A percentile compares a stretch with the other conserved stretches of the same genome.
Conservation (phyloP, 2,888 invertebrate genomes). For the Lasioglossum calceatum region DNA sequence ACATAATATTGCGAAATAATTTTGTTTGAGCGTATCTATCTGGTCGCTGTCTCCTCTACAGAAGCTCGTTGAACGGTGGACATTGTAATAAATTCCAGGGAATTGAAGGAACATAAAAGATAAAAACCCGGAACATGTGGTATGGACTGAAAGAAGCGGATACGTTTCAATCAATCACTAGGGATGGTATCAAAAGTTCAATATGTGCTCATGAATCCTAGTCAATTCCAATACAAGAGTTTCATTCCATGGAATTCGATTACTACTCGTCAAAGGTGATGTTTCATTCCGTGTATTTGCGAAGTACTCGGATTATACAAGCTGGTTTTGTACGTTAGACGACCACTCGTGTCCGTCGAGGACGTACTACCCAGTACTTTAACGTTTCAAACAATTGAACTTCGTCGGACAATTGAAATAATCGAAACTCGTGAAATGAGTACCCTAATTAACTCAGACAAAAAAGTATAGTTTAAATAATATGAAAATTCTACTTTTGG, state of each 20-base stretch:
- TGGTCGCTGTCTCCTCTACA: neutral
- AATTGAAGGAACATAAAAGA: neutral
- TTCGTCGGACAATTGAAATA: neutral
- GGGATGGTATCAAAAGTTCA: neutral
- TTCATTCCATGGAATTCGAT: constrained; percentile 1
- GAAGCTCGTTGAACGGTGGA: neutral
- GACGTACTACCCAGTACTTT: neutral
- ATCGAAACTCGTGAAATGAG: neutral
- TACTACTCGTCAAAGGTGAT: neutral
- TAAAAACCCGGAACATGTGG: neutral
- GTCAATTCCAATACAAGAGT: neutral
- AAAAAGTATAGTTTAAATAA: neutral
- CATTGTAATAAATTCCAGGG: neutral
- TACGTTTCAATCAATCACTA: constrained; percentile 2
- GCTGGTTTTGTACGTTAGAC: neutral
- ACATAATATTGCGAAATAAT: neutral
- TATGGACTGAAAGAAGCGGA: neutral
- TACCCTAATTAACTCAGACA: neutral
- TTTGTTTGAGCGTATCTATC: neutral
- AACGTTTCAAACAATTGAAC: neutral
- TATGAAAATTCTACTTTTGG: neutral
- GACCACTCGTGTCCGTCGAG: neutral
- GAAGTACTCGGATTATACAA: neutral
- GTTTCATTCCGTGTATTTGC: neutral
- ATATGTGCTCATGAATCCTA: neutral